Base-by-base conservation (phyloP, 2,888 invertebrate species). In the Agrochola lota region DNA sequence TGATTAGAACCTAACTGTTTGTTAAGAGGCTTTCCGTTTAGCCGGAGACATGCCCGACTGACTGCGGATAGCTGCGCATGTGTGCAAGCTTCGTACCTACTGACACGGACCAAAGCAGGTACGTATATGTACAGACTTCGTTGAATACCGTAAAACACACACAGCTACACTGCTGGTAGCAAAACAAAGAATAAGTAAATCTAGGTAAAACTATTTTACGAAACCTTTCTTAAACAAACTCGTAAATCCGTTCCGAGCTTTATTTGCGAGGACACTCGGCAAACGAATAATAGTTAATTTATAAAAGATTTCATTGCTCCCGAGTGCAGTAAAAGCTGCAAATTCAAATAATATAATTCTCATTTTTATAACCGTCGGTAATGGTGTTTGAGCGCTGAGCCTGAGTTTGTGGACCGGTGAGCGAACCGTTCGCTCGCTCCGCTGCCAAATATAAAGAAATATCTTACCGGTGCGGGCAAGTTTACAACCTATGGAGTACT, bases 401-500 rank as follows among this genome's bases (percentile, higher is more conserved):
- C 4, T 0, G 59, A 59, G 59, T 72, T 74, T 63, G 62, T 62
- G 43, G 20, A 75, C 59, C 52, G 35, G 46, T 70, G 40, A 64
- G 76, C 70, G 17, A 60, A 40, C 17, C 17, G 59, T 35, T 57
- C 60, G 64, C 55, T 52, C 52, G 46, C 84, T 63, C 52, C 46
- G 40, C 2, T 30, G 20, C 20, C 20, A 52, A 43, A 23, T 63
- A 60, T 26, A 63, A 63, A 57, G 12, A 69, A 17, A 78, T 40
- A 68, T 68, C 87, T 87, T 82, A 87, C 87, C 87, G 11, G 49
- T 15, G 20, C 43, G 40, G 15, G 59, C n/a, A 35, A 66, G 63
- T 30, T 52, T 30, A 55, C 2, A 46, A 76, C 46, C 9, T 59
- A 49, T 66, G 60, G n/a, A 63, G 69, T 52, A 87, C 87, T 79